Evolutionary conservation across 2,797 vertebrate genomes (phyloP).

Genomic region (Mallotus villosus): DNA sequence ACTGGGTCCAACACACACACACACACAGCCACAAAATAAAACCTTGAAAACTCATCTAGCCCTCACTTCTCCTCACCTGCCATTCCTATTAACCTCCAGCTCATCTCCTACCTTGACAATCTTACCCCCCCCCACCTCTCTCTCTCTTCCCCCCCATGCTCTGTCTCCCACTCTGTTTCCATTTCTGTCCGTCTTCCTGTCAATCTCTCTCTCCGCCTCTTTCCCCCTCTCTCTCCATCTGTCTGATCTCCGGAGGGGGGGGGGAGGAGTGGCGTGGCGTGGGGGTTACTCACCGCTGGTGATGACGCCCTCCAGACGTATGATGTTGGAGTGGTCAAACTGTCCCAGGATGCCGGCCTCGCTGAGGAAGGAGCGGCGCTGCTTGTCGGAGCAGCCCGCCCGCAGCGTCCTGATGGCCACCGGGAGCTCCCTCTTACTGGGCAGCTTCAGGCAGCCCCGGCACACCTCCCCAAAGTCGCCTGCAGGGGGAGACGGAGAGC

Average conservation of each 20-base stretch:
- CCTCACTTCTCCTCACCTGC: slow-evolving; percentile 47
- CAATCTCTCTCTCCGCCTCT: slow-evolving; percentile 32
- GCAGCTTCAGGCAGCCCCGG: slow-evolving; percentile 87
- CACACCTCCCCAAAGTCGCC: slow-evolving; percentile 91
- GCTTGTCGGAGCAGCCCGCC: slow-evolving; percentile 84
- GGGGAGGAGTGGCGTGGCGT: neutral
- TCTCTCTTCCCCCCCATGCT: no score
- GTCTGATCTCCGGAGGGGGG: no score
- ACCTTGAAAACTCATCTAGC: slow-evolving; percentile 57
- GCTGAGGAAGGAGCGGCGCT: slow-evolving; percentile 83
- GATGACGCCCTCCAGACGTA: slow-evolving; percentile 90
- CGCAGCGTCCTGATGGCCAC: slow-evolving; percentile 89
- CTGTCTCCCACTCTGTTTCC: no score
- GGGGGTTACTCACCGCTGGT: slow-evolving; percentile 77
- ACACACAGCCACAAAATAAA: slow-evolving; percentile 33
- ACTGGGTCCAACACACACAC: slow-evolving; percentile 22
- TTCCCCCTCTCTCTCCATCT: slow-evolving; percentile 23
- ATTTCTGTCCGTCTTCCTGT: neutral
- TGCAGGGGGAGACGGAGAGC: slow-evolving; percentile 53
- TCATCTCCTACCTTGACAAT: slow-evolving; percentile 26
- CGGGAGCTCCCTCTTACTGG: slow-evolving; percentile 87
- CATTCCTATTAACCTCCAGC: slow-evolving; percentile 58
- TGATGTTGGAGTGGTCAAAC: slow-evolving; percentile 91
- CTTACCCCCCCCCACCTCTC: slow-evolving; percentile 1
- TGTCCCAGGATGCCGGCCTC: slow-evolving; percentile 91